Base-by-base conservation (phyloP, 1,140 invertebrate genomes). In the Drosophila pruinosa region DNA sequence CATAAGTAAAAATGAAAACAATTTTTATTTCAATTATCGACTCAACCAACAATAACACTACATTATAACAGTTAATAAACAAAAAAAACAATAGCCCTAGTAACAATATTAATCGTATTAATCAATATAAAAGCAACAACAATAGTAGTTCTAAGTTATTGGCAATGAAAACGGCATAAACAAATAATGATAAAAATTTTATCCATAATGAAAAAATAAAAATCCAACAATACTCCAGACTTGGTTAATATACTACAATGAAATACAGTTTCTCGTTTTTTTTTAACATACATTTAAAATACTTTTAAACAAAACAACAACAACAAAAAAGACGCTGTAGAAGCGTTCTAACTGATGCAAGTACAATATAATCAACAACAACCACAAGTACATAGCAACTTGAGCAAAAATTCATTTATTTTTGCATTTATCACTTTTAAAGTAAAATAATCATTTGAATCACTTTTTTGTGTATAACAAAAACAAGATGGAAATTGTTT, bases 1-100 rank as follows among this genome's bases (percentile, higher is more conserved):
- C 67, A 57, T 58, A 56, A 72, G 52, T 50, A 63, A 59, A 62
- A 56, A 53, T 39, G 26, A 75, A 63, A 75, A 58, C 80, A 86
- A 86, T 86, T 86, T 86, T 86, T 86, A 86, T 86, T 86, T 86
- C 81, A 86, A 86, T 86, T 86, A 86, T 86, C 59, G 67, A 88
- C 56, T 65, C 47, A 75, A 68, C 61, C 47, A 85, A 52, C 68
- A 59, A 15, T 41, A 85, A 64, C 24, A 72, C 72, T 58, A 79
- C 63, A 79, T 69, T 73, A 38, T 64, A 71, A 85, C 81, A 75
- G 12, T 50, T 70, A 85, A 59, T 61, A 43, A 53, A 64, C 72
- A 28, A 78, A 59, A 41, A 75, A 75, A 86, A 86, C 65, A 86
- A 77, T 88, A 86, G 74, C 70, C 73, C 73, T 86, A 86, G 64